Evolutionary conservation across 2,113 vertebrate species (phyloP), one percentile per base, ranked within the genome.

Genomic region (Elaphurus davidianus): DNA sequence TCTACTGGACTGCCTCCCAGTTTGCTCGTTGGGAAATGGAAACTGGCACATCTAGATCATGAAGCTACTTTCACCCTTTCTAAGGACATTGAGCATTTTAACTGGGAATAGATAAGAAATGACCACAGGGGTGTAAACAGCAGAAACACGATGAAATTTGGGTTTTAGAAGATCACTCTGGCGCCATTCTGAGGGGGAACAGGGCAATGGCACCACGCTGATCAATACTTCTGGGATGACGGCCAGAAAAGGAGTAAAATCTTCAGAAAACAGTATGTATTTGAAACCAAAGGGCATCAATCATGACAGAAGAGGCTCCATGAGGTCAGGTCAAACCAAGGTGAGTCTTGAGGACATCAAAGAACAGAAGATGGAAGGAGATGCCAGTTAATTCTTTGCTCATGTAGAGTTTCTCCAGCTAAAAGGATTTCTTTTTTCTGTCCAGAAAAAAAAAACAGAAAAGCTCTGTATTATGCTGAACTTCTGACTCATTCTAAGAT

Each of bases 211-310:
- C 78, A 83, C 54, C 16, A 28, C 36, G 12, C 76, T 64, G 92
- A 98, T 98, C 96, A 87, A 97, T 96, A 94, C 64, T 98, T 97
- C 97, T 94, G 97, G 97, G 97, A 95, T 54, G 55, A 45, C 45
- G 60, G 98, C 98, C 98, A 98, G 95, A 62, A 59, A 91, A 95
- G 25, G 33, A 97, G 84, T 67, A n/a, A 82, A 92, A 93, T 84
- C 87, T 87, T 79, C 64, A 88, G 91, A 95, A 97, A 95, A 91
- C 12, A 96, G 76, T 23, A 33, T 92, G 79, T 96, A 52, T 88
- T 33, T 96, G 57, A 43, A 87, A 84, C 50, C 82, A 87, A 81
- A 96, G 40, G 33, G 3, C 90, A 79, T 76, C 17, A 84, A 62
- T 43, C 12, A 23, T 82, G n/a, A 78, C 16, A 85, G 59, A 89